Evolutionary conservation across 2,888 invertebrate species (phyloP).

Genomic region (Copidosoma aretas): DNA sequence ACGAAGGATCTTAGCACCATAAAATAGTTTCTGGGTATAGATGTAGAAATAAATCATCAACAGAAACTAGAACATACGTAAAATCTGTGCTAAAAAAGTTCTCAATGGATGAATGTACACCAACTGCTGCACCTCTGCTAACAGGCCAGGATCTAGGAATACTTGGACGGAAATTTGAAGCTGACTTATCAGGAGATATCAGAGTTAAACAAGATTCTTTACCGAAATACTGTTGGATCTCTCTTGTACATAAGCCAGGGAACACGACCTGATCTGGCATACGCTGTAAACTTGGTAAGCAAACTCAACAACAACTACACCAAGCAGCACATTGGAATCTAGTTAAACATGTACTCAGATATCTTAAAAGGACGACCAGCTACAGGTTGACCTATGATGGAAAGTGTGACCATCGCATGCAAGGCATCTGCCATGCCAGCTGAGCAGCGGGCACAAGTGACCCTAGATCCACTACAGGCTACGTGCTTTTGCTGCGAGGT

Average conservation of each 20-base stretch:
- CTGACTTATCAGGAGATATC: too few relatives aligned
- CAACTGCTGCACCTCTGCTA: constrained; percentile 28
- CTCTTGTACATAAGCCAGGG: constrained; percentile 42
- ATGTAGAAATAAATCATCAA: background rate
- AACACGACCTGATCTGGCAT: constrained; percentile 27
- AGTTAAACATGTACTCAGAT: constrained; percentile 37
- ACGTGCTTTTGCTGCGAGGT: constrained; percentile 36
- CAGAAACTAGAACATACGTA: background rate
- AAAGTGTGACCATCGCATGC: constrained; percentile 14
- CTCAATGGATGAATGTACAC: constrained; percentile 22
- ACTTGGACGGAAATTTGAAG: constrained; percentile 20
- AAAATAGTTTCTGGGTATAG: constrained; percentile 33
- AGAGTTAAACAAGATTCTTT: constrained; percentile 21
- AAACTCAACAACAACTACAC: constrained; percentile 22
- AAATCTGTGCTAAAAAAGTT: background rate
- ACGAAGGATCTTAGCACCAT: constrained; percentile 42
- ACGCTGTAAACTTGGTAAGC: constrained; percentile 21
- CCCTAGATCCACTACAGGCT: constrained; percentile 39
- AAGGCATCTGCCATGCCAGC: constrained; percentile 44
- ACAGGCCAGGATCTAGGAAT: background rate
- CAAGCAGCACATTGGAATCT: constrained; percentile 36
- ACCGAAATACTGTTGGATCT: constrained; percentile 44
- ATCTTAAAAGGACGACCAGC: constrained; percentile 31
- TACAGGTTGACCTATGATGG: constrained; percentile 7
- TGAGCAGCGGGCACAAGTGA: constrained; percentile 40